Evolutionary conservation across 2,888 invertebrate species (phyloP).

Genomic region (Caenorhabditis virilis): DNA sequence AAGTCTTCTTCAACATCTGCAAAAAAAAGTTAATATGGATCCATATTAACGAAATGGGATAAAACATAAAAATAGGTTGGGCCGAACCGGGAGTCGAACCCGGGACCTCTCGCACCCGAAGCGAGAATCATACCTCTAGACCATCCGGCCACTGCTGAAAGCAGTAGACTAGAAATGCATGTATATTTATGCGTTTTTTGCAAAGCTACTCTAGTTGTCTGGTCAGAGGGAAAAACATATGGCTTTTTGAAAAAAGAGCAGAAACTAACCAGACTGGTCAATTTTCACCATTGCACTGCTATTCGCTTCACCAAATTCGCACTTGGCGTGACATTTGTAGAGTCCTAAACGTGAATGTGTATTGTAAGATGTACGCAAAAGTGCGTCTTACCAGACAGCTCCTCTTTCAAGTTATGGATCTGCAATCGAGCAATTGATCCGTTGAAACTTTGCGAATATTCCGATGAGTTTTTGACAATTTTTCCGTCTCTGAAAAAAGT

Average conservation of each 20-base stretch:
- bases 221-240: not conserved
- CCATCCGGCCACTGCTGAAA: constrained; percentile 52
- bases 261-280: constrained; percentile 49
- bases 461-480: constrained; percentile 43
- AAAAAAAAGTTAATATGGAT: too few relatives aligned
- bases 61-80: constrained; percentile 29
- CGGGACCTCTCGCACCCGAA: constrained; percentile 69
- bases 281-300: constrained; percentile 64
- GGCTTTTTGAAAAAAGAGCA: not conserved
- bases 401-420: constrained; percentile 55
- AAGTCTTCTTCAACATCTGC: constrained; percentile 41
- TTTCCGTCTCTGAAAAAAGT: constrained; percentile 59
- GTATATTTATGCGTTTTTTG: too few relatives aligned
- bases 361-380: too few relatives aligned
- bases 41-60: not conserved
- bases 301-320: constrained; percentile 65
- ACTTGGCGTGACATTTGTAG: constrained; percentile 65
- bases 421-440: constrained; percentile 59
- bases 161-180: not conserved
- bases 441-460: constrained; percentile 59
- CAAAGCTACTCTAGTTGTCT: too few relatives aligned
- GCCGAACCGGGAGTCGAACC: constrained; percentile 66
- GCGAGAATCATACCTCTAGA: constrained; percentile 68
- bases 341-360: constrained; percentile 34
- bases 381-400: constrained; percentile 57